These are phyloP conservation scores for Drosophila pseudoobscura DNA, from an alignment of 1,140 invertebrate species.

Conservation along the genomic window DNA sequence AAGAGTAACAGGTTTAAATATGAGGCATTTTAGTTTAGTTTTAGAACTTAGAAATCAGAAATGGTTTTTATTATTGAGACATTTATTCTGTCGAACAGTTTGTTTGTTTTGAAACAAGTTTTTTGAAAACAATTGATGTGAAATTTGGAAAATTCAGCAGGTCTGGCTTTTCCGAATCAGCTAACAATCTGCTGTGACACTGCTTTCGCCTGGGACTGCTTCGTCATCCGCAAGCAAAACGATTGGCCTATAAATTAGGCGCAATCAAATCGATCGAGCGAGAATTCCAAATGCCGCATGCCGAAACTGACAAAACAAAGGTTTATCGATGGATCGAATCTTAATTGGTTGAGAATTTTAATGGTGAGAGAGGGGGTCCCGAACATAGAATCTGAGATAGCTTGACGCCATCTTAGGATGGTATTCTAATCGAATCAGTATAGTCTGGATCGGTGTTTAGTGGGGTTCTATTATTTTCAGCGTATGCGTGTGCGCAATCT, in stretches of 20 bases:
- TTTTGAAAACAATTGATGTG: too few relatives aligned
- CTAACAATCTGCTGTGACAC: not conserved
- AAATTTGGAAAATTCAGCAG: too few relatives aligned
- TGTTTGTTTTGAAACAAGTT: too few relatives aligned
- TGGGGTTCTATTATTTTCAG: too few relatives aligned
- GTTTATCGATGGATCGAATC: constrained; percentile 46
- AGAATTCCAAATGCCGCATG: constrained; percentile 19
- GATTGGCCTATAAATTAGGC: constrained; percentile 30
- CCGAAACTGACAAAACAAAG: constrained; percentile 23
- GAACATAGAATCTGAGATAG: constrained; percentile 11
- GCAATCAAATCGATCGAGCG: constrained; percentile 36
- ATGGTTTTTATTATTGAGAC: too few relatives aligned
- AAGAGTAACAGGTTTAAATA: too few relatives aligned
- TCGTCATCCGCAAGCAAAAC: constrained; percentile 9
- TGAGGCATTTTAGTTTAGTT: too few relatives aligned
- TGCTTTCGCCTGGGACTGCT: constrained; percentile 3
- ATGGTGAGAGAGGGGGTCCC: not conserved
- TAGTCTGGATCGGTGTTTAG: constrained; percentile 16
- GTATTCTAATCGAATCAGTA: constrained; percentile 39
- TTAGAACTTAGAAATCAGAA: too few relatives aligned
- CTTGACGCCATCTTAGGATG: constrained; percentile 42
- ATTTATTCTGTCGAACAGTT: too few relatives aligned
- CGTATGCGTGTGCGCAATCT: constrained; percentile 32
- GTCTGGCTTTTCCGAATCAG: too few relatives aligned
- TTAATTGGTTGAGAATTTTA: constrained; percentile 42